Evolutionary conservation across 2,113 vertebrate genomes (phyloP), one percentile per base, ranked within the genome.

Genomic region (Caranx melampygus): DNA sequence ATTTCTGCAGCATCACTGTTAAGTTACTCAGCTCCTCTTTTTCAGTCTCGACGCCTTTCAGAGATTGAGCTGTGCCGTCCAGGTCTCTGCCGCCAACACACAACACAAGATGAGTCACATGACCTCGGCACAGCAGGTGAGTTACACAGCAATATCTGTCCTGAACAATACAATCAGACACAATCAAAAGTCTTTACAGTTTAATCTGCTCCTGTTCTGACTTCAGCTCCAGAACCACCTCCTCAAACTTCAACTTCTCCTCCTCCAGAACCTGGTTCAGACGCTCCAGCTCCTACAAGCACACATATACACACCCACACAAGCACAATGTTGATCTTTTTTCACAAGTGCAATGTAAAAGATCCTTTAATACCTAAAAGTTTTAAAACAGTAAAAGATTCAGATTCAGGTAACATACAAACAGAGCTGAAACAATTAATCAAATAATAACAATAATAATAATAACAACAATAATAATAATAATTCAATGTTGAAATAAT

Each of bases 191-290:
- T 47, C 6, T 12, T 81, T 85, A 99, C 98, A 95, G 86, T 86
- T 95, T 97, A 87, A 98, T 98, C 89, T 98, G 96, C 15, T 99
- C 97, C 89, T 99, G 98, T 81, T 99, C 98, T 14, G 94, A 80
- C 67, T 94, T 95, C 87, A 99, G 95, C 83, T 99, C 98, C 92
- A 94, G 90, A 7, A 99, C 96, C 74, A 99, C 96, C 90, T 99
- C 98, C 82, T 99, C 98, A 89, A 98, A 99, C 85, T 91, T 97
- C 82, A 95, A 94, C 87, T 99, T 99, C 94, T 99, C 98, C 1
- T 97, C 96, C 85, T 98, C 98, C 88, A 99, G 92, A 5, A 97
- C 88, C 88, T 97, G 97, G 88, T 99, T 99, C 67, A 99, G 92
- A 26, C 96, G 95, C 85, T 99, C 97, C 0, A 99, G 95, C 68